Evolutionary conservation across 2,797 vertebrate genomes (phyloP).

Genomic region (Podargus strigoides): DNA sequence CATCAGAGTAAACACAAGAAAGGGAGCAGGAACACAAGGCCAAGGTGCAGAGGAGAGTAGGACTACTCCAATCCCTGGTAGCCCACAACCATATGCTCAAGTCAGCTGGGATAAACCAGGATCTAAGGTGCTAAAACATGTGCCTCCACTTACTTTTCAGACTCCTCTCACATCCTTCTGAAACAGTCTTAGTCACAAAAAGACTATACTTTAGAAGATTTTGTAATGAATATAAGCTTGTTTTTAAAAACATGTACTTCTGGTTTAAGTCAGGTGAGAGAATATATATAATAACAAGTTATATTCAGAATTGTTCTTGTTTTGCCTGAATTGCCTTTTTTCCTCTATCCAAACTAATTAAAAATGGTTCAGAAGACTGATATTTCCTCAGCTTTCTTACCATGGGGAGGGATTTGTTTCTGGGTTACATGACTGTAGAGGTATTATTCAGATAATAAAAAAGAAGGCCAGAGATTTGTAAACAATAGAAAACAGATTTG

Average conservation of each 20-base stretch:
- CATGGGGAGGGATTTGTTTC: conserved; percentile 17
- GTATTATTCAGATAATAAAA: background rate
- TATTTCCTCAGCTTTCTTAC: conserved; percentile 27
- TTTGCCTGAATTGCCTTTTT: background rate
- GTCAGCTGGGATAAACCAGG: background rate
- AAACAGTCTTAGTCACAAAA: background rate
- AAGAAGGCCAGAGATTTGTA: background rate
- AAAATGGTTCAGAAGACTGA: conserved; percentile 1
- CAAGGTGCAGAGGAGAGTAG: background rate
- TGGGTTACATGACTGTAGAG: background rate
- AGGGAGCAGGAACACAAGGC: background rate
- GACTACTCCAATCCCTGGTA: background rate
- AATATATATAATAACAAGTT: background rate
- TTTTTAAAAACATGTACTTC: background rate
- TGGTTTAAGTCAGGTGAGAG: background rate
- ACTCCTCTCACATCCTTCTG: background rate
- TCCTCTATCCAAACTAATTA: background rate
- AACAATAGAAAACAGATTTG: background rate
- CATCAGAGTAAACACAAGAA: background rate
- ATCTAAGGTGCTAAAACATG: background rate
- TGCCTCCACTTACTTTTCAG: background rate
- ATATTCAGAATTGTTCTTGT: background rate
- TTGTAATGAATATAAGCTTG: background rate
- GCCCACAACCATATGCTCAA: background rate
- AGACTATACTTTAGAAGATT: background rate